These are phyloP conservation scores for Axea sp. DNA, from an alignment of 2,888 invertebrate genomes.

Conservation along the genomic window DNA sequence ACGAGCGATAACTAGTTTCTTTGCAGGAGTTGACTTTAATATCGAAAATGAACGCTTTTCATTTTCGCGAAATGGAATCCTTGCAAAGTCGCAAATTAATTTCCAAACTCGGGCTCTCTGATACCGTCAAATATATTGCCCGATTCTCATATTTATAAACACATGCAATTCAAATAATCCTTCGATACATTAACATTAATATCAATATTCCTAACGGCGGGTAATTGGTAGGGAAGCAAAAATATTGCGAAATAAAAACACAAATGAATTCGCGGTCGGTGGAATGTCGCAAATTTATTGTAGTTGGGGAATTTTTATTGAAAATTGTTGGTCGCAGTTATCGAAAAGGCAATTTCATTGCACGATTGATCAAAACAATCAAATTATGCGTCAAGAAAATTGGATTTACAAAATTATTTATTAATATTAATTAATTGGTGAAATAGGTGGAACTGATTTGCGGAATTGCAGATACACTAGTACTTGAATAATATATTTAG, in stretches of 20 bases:
- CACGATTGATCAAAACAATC: too few species aligned
- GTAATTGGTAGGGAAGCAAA: constrained; percentile 23
- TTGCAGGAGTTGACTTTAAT: not conserved
- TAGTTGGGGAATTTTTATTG: constrained; percentile 1
- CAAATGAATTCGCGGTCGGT: constrained; percentile 3
- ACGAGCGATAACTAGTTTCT: not conserved
- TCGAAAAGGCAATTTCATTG: too few species aligned
- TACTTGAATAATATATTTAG: too few species aligned
- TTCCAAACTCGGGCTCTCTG: constrained; percentile 21
- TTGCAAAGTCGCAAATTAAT: constrained; percentile 23
- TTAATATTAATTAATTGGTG: too few species aligned
- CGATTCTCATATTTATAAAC: constrained; percentile 27
- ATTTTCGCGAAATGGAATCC: constrained; percentile 11
- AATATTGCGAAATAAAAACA: constrained; percentile 20
- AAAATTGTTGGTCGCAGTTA: constrained; percentile 9
- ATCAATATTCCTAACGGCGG: constrained; percentile 20
- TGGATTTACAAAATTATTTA: too few species aligned
- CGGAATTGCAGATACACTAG: too few species aligned
- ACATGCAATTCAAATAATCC: constrained; percentile 45
- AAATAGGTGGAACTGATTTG: too few species aligned
- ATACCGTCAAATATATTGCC: constrained; percentile 37
- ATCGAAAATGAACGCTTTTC: not conserved
- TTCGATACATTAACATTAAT: constrained; percentile 41
- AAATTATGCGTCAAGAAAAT: too few species aligned
- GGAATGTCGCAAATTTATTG: constrained; percentile 19